Conservation (phyloP, 2,113 vertebrate species). For the Leptosomus discolor region DNA sequence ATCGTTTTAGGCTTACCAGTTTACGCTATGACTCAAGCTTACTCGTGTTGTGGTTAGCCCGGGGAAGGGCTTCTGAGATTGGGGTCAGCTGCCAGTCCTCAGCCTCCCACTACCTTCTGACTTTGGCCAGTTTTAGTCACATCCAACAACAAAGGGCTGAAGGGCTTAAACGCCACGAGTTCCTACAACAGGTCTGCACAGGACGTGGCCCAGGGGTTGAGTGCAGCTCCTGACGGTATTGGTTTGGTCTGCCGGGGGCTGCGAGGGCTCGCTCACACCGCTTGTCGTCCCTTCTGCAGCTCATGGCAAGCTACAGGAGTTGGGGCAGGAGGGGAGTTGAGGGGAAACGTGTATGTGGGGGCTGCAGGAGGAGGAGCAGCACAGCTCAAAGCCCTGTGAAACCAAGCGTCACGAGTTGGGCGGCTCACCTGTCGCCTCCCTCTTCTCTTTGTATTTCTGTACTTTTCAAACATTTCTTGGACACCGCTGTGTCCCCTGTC, state of each 20-base stretch:
- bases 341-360: background rate
- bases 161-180: background rate
- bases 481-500: background rate
- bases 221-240: background rate
- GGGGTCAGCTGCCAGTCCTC: conserved; percentile 32
- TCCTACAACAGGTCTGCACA: background rate
- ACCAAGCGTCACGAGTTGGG: background rate
- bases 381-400: background rate
- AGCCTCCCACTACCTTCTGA: background rate
- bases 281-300: background rate
- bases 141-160: background rate
- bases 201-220: background rate
- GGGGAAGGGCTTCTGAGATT: conserved; percentile 25
- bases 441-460: background rate
- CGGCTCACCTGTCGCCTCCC: background rate
- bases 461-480: background rate
- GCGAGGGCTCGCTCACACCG: too few species aligned
- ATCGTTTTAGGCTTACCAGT: conserved; percentile 45
- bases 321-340: background rate
- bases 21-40: conserved; percentile 50
- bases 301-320: background rate
- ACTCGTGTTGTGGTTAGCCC: conserved; percentile 15
- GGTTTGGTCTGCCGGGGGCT: background rate
- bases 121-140: background rate
- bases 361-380: background rate